A percentile compares a stretch with the other conserved stretches of the same genome.
These are phyloP conservation scores for Mormyrops boulengeri DNA, from an alignment of 2,797 vertebrate species.

Conservation along the genomic window DNA sequence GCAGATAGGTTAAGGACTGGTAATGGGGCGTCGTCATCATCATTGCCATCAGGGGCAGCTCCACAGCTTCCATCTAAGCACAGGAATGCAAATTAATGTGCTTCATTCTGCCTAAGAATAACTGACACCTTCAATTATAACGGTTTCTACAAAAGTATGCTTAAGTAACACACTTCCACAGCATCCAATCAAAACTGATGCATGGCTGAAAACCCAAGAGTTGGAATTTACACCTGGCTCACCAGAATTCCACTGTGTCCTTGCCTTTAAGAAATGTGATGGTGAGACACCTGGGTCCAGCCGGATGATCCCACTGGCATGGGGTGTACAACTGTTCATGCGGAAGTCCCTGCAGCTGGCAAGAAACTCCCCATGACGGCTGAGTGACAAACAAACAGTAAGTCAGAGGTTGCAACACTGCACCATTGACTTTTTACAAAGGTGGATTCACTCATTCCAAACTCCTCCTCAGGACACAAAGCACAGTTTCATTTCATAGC, in stretches of 20 bases:
- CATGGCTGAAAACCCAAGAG: not conserved
- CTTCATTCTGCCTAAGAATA: not conserved
- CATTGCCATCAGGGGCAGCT: not conserved
- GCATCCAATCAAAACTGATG: not conserved
- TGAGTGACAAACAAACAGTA: constrained; percentile 36
- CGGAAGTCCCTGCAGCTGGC: constrained; percentile 82
- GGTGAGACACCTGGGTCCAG: constrained; percentile 51
- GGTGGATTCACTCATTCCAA: not conserved
- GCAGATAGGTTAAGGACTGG: not conserved
- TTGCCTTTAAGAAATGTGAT: constrained; percentile 1
- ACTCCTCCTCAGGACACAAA: not conserved
- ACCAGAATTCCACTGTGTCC: not conserved
- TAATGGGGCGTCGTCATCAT: not conserved
- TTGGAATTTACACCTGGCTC: not conserved
- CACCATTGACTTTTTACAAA: not conserved
- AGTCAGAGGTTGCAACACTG: not conserved
- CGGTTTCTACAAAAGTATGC: not conserved
- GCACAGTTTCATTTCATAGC: not conserved
- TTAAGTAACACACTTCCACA: not conserved
- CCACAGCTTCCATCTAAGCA: not conserved
- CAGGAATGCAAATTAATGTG: not conserved
- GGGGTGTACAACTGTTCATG: constrained; percentile 70
- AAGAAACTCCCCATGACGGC: constrained; percentile 71
- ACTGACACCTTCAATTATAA: not conserved
- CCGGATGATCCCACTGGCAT: constrained; percentile 59